Percentiles rank a stretch among this genome's conserved stretches.
Evolutionary conservation across 2,113 vertebrate genomes (phyloP).

Genomic region (Corvus moneduloides): DNA sequence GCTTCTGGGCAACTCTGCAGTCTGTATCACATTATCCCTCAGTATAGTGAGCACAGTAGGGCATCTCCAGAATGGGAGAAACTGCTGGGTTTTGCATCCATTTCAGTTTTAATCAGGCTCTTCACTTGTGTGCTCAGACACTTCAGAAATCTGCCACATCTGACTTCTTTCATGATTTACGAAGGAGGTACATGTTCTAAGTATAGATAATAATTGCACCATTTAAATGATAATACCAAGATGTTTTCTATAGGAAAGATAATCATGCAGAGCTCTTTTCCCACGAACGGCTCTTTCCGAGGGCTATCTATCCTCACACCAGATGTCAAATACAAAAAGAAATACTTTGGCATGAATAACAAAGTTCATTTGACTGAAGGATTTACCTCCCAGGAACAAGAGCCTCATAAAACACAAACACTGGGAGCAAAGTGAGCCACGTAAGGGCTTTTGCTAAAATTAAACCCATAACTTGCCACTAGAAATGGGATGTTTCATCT

Average conservation of each 20-base stretch:
- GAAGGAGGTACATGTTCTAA: constrained; percentile 21
- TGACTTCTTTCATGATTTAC: constrained; percentile 39
- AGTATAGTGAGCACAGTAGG: background rate
- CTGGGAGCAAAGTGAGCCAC: constrained; percentile 27
- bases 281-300: background rate
- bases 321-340: constrained; percentile 54
- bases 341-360: constrained; percentile 28
- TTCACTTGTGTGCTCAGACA: background rate
- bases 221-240: constrained; percentile 68
- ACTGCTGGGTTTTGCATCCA: background rate
- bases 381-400: constrained; percentile 64
- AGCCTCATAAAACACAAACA: constrained; percentile 54
- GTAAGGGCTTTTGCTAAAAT: constrained; percentile 56
- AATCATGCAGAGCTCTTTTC: background rate
- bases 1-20: background rate
- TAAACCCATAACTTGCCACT: constrained; percentile 58
- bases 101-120: constrained; percentile 25
- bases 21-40: background rate
- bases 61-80: background rate
- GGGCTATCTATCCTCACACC: constrained; percentile 1
- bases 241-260: constrained; percentile 27
- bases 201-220: constrained; percentile 30
- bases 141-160: constrained; percentile 47
- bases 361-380: constrained; percentile 58
- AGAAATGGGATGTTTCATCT: constrained; percentile 59